Base-by-base conservation (phyloP, 1,140 invertebrate species). In the Bicyclus anynana region DNA sequence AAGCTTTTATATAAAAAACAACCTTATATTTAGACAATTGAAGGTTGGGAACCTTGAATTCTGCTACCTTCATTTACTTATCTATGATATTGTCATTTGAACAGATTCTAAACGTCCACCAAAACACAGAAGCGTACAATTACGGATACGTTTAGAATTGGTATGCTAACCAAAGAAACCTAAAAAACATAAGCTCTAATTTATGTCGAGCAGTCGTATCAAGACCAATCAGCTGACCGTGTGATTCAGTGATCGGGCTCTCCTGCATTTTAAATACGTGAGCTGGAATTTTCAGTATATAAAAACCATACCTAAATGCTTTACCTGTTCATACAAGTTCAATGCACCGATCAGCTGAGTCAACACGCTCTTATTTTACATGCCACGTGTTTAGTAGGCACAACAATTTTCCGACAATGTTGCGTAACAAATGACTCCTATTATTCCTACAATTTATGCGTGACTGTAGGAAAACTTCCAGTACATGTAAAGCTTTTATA, bases 291-390 rank as follows among this genome's bases (percentile, higher is more conserved):
- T 82, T 78, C 76, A 81, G 60, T 64, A 53, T 61, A 71, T 72
- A 70, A 74, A 33, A 33, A 7, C 29, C n/a, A n/a, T 23, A 23
- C 23, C 64, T 61, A 67, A 74, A 74, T 48, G 61, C 67, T 72
- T 72, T 79, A 75, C 63, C 69, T 69, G 67, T 78, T 80, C 69
- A 54, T 44, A 68, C 61, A 81, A 74, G 83, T 84, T 86, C 81
- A 83, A 74, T 67, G 81, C 56, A 74, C 80, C 69, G 65, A 82
- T 80, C 78, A 84, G 72, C 78, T 87, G 83, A 84, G 80, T 87
- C 81, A 84, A 83, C 72, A 65, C 54, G 53, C 48, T 52, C 67
- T 74, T 68, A 54, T 70, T 66, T 69, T 66, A 59, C 51, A 69
- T 42, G 55, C 53, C 59, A 64, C 57, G 68, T 69, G 63, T 56